Base-by-base conservation (phyloP, 2,888 invertebrate species). In the Tenthredo livida region DNA sequence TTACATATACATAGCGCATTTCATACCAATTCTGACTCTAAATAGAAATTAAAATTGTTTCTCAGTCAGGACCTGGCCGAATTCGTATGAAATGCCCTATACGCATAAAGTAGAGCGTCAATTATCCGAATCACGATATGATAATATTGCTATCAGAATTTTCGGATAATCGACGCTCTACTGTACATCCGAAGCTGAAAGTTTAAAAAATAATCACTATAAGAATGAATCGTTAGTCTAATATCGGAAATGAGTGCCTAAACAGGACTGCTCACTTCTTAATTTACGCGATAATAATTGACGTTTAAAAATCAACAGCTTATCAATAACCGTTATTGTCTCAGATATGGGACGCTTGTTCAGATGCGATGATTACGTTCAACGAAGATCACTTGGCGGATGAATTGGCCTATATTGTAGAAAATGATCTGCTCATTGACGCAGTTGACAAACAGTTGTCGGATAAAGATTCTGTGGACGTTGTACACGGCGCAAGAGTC, bases 311-410 rank as follows among this genome's bases (percentile, higher is more conserved):
- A 25, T 3, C 1, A 47, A 47, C 12, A 43, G 25, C 15, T 43
- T 47, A 47, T 47, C 12, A 15, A 73, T n/a, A 43, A 10, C 29
- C 0, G 9, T 50, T 25, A 33, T 17, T 61, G 5, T 80, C 2
- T 40, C 91, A 98, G 98, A 97, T 99, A 29, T 99, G 98, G 98
- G 99, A 99, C 93, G 97, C 97, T 3, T 96, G 97, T 91, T 98
- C 99, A 0, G 97, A 98, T 93, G 97, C 98, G 0, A 94, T 97
- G 89, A 98, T 99, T 87, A 96, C 97, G 86, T 99, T 99, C 92
- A 97, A 96, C 89, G 94, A 97, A 86, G 96, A 97, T 17, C 95
- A 96, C 86, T 94, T 96, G 89, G 94, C 95, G 33, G 95, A 96
- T 73, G 96, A 97, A 91, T 95, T 99, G 1, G 98, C 98, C 0